Conservation (phyloP, 2,113 vertebrate genomes). For the Odontophorus gujanensis region DNA sequence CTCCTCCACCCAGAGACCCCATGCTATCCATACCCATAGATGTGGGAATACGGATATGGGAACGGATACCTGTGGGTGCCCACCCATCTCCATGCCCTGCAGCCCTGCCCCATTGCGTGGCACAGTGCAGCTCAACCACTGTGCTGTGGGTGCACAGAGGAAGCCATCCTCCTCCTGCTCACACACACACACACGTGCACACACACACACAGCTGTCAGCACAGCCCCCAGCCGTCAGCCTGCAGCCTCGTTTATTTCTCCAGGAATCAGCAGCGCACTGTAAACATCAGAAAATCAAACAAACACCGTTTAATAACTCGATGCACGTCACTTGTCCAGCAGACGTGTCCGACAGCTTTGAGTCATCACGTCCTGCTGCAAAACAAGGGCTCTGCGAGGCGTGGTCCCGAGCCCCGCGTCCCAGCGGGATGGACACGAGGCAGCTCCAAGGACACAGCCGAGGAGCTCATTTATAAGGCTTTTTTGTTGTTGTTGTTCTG, state of each 20-base stretch:
- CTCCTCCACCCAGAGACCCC: not conserved
- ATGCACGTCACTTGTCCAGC: not conserved
- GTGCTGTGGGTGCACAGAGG: not conserved
- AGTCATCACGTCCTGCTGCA: not conserved
- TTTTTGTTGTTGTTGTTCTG: not conserved
- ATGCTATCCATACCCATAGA: not conserved
- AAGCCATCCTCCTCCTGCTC: not conserved
- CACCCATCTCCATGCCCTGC: not conserved
- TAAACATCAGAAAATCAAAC: not conserved
- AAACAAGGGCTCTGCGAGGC: not conserved
- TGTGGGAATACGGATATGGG: not conserved
- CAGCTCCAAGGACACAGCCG: not conserved
- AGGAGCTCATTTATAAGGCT: not conserved
- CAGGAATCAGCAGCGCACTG: not conserved
- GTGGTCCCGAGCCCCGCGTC: not conserved
- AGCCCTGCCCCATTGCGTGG: not conserved
- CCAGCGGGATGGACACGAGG: not conserved
- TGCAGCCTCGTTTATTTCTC: not conserved
- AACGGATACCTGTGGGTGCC: not conserved
- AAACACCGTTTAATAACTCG: accelerated
- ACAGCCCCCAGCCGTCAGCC: not conserved
- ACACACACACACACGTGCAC: accelerated
- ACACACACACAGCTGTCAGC: accelerated
- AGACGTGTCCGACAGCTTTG: not conserved
- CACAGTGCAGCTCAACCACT: not conserved